These are phyloP conservation scores for Pelobates cultripes DNA, from an alignment of 2,797 vertebrate genomes.

Conservation along the genomic window DNA sequence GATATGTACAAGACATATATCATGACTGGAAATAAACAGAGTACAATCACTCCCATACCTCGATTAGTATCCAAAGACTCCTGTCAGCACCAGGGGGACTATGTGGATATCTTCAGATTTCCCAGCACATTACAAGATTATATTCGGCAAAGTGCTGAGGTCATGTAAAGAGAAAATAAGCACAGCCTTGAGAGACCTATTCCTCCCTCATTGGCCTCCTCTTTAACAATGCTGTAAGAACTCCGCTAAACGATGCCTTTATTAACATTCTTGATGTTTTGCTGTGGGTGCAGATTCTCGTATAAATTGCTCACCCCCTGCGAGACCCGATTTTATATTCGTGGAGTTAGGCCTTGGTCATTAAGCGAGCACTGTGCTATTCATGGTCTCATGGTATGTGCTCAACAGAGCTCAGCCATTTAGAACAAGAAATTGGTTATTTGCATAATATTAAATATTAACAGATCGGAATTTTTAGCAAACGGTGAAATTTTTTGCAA, in stretches of 20 bases:
- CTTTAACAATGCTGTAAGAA: slow-evolving; percentile 37
- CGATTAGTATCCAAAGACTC: slow-evolving; percentile 38
- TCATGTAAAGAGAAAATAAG: slow-evolving; percentile 26
- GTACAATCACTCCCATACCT: slow-evolving; percentile 29
- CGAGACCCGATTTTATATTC: slow-evolving; percentile 47
- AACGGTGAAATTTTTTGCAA: too few species aligned
- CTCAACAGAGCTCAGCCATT: neutral
- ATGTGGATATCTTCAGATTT: slow-evolving; percentile 36
- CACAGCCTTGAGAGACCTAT: slow-evolving; percentile 38
- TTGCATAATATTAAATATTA: too few species aligned
- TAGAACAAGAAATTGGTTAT: neutral
- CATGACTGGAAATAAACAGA: slow-evolving; percentile 45
- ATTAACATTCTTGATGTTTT: slow-evolving; percentile 47
- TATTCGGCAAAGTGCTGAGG: slow-evolving; percentile 41
- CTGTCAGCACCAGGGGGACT: slow-evolving; percentile 49
- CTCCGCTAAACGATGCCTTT: slow-evolving; percentile 49
- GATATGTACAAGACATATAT: slow-evolving; percentile 45
- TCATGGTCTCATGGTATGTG: slow-evolving; percentile 17
- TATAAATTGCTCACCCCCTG: slow-evolving; percentile 53
- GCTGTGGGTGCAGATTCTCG: slow-evolving; percentile 50
- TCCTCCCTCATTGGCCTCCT: slow-evolving; percentile 11
- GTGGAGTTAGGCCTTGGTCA: slow-evolving; percentile 32
- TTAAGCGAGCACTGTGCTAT: slow-evolving; percentile 26
- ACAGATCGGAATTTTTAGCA: too few species aligned
- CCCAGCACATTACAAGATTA: slow-evolving; percentile 38